phyloP scores from a whole-genome alignment of 2,797 vertebrate genomes.

The Manis pentadactyla region DNA sequence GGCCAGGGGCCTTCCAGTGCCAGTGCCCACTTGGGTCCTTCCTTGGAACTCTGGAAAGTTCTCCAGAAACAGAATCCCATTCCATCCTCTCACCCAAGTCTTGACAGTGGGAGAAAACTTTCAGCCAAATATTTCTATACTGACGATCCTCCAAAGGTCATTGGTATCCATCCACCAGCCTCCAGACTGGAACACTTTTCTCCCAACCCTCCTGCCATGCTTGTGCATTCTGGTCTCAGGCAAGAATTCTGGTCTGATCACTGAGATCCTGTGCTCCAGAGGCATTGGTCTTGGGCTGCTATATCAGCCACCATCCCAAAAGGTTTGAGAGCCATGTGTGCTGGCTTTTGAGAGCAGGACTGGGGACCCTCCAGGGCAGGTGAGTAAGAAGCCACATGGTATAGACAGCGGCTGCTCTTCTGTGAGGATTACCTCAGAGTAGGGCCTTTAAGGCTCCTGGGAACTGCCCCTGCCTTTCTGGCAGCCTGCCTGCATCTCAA shows the following conservation, averaged over 20 bases:
- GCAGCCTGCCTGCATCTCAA: conserved; percentile 68
- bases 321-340: not conserved
- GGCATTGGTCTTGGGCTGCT: not conserved
- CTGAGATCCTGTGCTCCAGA: not conserved
- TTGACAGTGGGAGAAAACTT: not conserved
- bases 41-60: not conserved
- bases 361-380: not conserved
- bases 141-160: not conserved
- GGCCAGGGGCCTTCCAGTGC: not conserved
- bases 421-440: conserved; percentile 40
- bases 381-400: not conserved
- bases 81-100: not conserved
- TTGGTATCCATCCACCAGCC: not conserved
- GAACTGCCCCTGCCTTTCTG: conserved; percentile 46
- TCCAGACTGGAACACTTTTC: not conserved
- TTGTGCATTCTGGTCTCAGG: not conserved
- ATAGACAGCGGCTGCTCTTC: conserved; percentile 4
- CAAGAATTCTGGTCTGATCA: too few species aligned
- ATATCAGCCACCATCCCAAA: not conserved
- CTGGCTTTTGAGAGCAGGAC: not conserved
- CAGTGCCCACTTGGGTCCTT: not conserved
- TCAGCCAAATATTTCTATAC: conserved; percentile 22
- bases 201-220: not conserved
- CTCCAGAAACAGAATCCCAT: not conserved
- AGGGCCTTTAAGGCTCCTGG: conserved; percentile 43